Conservation (phyloP, 1,140 invertebrate species). For the Thalassaphorura encarpata region DNA sequence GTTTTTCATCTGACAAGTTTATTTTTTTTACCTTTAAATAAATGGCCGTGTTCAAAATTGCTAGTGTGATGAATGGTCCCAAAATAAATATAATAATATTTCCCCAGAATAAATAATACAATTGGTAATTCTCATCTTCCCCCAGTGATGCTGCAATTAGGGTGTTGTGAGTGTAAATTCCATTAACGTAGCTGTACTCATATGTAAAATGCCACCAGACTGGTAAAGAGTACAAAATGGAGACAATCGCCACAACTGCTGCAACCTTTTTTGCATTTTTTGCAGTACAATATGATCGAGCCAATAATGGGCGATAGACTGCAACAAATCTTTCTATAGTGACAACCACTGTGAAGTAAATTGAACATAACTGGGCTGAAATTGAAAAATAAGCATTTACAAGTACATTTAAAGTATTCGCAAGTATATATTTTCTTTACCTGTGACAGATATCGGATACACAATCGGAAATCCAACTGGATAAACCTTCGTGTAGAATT, state of each 20-base stretch:
- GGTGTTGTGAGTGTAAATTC: too few relatives aligned
- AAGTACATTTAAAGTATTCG: too few relatives aligned
- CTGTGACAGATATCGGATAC: too few relatives aligned
- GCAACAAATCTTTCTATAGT: conserved; percentile 2
- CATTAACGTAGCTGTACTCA: too few relatives aligned
- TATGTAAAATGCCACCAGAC: conserved; percentile 12
- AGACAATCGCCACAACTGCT: neutral
- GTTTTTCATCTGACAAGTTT: too few relatives aligned
- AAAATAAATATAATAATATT: too few relatives aligned
- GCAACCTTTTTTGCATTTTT: neutral
- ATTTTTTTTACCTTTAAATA: too few relatives aligned
- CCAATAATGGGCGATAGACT: neutral
- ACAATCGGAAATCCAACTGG: neutral
- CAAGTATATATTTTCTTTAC: neutral
- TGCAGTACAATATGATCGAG: neutral
- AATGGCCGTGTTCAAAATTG: too few relatives aligned
- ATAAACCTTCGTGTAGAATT: neutral
- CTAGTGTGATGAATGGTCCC: too few relatives aligned
- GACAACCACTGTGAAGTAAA: conserved; percentile 6
- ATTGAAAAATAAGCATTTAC: conserved; percentile 3
- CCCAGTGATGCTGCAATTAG: too few relatives aligned
- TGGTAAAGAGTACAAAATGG: conserved; percentile 7
- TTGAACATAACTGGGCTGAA: neutral
- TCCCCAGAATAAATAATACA: too few relatives aligned
- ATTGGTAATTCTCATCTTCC: too few relatives aligned